These are phyloP conservation scores for Nothobranchius furzeri DNA, from an alignment of 2,113 vertebrate species.

Conservation along the genomic window DNA sequence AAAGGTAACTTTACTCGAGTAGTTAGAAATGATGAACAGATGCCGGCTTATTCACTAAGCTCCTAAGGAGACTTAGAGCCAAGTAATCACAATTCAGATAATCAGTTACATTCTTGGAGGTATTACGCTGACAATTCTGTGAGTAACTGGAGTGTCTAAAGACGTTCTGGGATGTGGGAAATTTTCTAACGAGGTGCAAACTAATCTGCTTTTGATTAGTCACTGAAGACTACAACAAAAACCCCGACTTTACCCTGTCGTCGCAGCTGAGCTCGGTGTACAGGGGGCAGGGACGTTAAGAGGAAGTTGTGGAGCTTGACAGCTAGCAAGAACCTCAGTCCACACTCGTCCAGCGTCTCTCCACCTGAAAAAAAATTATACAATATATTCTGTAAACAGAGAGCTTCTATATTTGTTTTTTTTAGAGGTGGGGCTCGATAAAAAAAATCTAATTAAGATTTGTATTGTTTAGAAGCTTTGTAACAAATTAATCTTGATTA, in stretches of 20 bases:
- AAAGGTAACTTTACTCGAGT: conserved; percentile 18
- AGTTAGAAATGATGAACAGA: conserved; percentile 30
- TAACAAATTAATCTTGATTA: too few relatives aligned
- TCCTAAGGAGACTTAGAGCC: conserved; percentile 11
- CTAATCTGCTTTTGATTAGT: too few relatives aligned
- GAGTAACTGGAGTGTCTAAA: background rate
- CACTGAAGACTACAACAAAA: background rate
- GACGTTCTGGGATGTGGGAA: background rate
- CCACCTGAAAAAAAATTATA: conserved; percentile 80
- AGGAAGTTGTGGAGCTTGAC: conserved; percentile 95
- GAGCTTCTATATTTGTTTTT: too few relatives aligned
- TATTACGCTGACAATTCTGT: conserved; percentile 1
- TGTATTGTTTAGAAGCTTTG: too few relatives aligned
- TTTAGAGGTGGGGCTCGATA: too few relatives aligned
- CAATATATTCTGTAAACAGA: background rate
- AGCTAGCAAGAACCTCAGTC: conserved; percentile 93
- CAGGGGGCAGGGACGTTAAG: conserved; percentile 90
- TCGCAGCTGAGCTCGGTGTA: conserved; percentile 88
- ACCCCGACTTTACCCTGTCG: conserved; percentile 84
- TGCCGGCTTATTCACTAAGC: conserved; percentile 1
- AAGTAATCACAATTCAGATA: conserved; percentile 11
- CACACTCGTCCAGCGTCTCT: conserved; percentile 97
- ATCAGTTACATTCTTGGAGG: conserved; percentile 1
- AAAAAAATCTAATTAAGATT: too few relatives aligned
- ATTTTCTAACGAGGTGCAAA: background rate